phyloP scores from a whole-genome alignment of 2,797 vertebrate genomes.

The Chelidonichthys spinosus region DNA sequence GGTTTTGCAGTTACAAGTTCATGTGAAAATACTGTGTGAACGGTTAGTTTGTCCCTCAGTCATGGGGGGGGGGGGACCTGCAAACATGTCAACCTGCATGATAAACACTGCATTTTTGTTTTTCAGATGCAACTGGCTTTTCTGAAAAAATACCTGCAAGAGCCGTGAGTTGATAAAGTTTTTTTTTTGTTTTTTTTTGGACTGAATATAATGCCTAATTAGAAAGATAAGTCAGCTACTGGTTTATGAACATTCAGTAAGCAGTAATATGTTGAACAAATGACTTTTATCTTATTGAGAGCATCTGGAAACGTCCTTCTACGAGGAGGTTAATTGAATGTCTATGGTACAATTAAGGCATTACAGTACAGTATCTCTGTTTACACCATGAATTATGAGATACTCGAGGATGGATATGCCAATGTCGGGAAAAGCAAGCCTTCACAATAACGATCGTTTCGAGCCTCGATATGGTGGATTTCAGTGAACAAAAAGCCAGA shows the following conservation, averaged over 20 bases:
- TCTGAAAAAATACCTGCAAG: conserved; percentile 66
- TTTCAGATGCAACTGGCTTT: conserved; percentile 56
- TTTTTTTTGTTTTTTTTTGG: not conserved
- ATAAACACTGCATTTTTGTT: conserved; percentile 64
- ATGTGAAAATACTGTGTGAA: conserved; percentile 67
- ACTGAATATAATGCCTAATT: conserved; percentile 48
- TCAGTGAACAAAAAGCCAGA: conserved; percentile 33
- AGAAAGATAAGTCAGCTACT: conserved; percentile 41
- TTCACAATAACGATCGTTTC: conserved; percentile 18
- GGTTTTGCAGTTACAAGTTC: conserved; percentile 75
- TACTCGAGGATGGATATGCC: conserved; percentile 64
- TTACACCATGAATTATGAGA: conserved; percentile 59
- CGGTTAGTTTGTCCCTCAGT: conserved; percentile 45
- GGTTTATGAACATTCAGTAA: conserved; percentile 56
- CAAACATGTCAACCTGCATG: conserved; percentile 50
- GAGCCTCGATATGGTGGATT: conserved; percentile 37
- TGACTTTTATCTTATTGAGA: conserved; percentile 42
- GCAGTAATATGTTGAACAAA: conserved; percentile 52
- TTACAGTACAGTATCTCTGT: conserved; percentile 74
- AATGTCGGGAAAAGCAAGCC: conserved; percentile 43
- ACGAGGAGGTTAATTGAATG: conserved; percentile 57
- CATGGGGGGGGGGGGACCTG: conserved; percentile 19
- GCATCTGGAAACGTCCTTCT: conserved; percentile 50
- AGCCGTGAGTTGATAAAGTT: conserved; percentile 22
- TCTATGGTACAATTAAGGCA: conserved; percentile 80